Evolutionary conservation across 1,140 invertebrate genomes (phyloP).

Genomic region (Penaeus vannamei): DNA sequence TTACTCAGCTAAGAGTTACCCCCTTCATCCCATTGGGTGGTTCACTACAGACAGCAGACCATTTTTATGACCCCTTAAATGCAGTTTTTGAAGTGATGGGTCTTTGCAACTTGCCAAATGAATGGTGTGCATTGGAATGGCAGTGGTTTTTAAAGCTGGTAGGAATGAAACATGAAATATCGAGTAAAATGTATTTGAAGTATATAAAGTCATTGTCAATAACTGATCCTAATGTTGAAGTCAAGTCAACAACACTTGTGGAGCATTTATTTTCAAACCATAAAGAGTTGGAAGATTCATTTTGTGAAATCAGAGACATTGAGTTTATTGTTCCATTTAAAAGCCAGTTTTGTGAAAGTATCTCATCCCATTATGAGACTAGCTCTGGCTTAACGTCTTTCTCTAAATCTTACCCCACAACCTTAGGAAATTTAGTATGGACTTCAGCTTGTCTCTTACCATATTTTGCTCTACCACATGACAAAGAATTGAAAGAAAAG

Average conservation of each 20-base stretch:
- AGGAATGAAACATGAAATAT: slow-evolving; percentile 29
- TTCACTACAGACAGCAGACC: slow-evolving; percentile 16
- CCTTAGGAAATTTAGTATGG: slow-evolving; percentile 29
- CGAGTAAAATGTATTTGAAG: slow-evolving; percentile 5
- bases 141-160: slow-evolving; percentile 20
- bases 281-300: neutral
- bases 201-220: neutral
- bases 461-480: neutral
- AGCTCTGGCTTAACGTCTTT: slow-evolving; percentile 32
- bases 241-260: slow-evolving; percentile 21
- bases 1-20: neutral
- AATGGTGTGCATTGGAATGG: slow-evolving; percentile 14
- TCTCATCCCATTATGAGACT: slow-evolving; percentile 32
- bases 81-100: slow-evolving; percentile 38
- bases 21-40: slow-evolving; percentile 22
- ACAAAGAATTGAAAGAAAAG: no score
- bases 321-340: slow-evolving; percentile 42
- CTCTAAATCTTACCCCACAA: neutral
- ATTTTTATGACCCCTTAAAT: slow-evolving; percentile 26
- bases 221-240: slow-evolving; percentile 15
- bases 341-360: neutral
- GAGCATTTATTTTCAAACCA: neutral
- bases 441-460: slow-evolving; percentile 38
- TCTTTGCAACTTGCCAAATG: slow-evolving; percentile 7
- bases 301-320: neutral